Evolutionary conservation across 2,113 vertebrate species (phyloP).

Genomic region (Agapornis roseicollis): DNA sequence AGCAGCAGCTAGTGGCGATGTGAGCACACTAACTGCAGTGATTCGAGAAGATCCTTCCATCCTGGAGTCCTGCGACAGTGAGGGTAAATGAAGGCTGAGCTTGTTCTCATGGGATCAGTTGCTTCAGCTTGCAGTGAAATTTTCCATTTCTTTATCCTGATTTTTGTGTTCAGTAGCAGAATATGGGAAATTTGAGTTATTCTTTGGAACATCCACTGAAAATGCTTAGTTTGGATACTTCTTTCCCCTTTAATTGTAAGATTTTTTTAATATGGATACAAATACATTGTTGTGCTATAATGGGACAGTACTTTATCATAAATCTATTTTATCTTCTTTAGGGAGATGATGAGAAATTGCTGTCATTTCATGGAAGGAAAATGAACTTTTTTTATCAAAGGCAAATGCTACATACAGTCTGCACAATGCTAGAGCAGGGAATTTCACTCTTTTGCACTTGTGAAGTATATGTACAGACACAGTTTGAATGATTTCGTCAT

Average conservation of each 20-base stretch:
- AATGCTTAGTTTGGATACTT: background rate
- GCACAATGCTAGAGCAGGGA: background rate
- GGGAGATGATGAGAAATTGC: background rate
- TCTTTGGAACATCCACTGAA: background rate
- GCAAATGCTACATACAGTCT: background rate
- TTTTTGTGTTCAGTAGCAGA: background rate
- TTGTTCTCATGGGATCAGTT: background rate
- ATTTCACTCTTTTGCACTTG: background rate
- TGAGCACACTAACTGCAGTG: slow-evolving; percentile 82
- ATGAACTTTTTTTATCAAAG: background rate
- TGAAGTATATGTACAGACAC: background rate
- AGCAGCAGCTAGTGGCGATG: slow-evolving; percentile 85
- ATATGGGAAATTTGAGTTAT: background rate
- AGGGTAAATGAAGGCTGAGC: slow-evolving; percentile 71
- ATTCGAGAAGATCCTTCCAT: slow-evolving; percentile 89
- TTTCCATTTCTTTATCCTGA: background rate
- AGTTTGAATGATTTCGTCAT: background rate
- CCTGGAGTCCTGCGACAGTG: slow-evolving; percentile 85
- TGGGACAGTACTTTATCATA: background rate
- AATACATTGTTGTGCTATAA: background rate
- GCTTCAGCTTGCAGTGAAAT: background rate
- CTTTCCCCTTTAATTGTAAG: background rate
- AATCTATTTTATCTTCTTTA: background rate
- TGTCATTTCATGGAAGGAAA: background rate
- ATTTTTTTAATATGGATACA: background rate